These are phyloP conservation scores for Ruditapes philippinarum DNA, from an alignment of 1,140 invertebrate species.

Conservation along the genomic window DNA sequence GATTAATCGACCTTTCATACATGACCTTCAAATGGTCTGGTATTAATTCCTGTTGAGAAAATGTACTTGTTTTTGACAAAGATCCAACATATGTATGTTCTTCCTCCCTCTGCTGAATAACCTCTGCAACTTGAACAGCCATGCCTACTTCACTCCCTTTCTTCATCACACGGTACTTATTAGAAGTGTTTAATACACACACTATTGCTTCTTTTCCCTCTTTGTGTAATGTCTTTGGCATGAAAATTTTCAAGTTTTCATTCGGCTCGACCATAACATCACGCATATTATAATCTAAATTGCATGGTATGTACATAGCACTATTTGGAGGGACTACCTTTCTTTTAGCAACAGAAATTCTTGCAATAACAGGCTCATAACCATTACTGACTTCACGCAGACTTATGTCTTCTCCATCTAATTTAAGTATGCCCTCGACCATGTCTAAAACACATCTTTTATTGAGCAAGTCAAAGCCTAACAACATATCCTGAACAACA, in stretches of 20 bases:
- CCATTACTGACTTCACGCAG: background rate
- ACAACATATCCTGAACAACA: background rate
- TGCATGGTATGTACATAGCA: background rate
- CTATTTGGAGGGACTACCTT: background rate
- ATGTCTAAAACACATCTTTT: background rate
- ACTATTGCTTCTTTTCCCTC: background rate
- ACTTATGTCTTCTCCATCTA: background rate
- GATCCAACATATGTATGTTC: background rate
- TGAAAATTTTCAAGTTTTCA: background rate
- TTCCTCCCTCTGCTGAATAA: background rate
- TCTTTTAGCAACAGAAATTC: background rate
- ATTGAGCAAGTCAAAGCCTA: constrained; percentile 5
- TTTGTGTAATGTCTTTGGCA: constrained; percentile 9
- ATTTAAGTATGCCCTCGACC: background rate
- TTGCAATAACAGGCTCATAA: background rate
- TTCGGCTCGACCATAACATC: constrained; percentile 11
- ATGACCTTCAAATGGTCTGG: background rate
- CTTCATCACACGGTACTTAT: constrained; percentile 5
- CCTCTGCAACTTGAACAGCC: background rate
- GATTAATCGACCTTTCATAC: background rate
- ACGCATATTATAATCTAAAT: background rate
- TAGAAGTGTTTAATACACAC: constrained; percentile 42
- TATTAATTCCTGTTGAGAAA: background rate
- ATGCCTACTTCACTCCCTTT: constrained; percentile 5
- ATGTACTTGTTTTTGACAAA: background rate